A percentile compares a stretch with the other conserved stretches of the same genome.
Conservation (phyloP, 2,797 vertebrate genomes). For the Pangasius krempfi region DNA sequence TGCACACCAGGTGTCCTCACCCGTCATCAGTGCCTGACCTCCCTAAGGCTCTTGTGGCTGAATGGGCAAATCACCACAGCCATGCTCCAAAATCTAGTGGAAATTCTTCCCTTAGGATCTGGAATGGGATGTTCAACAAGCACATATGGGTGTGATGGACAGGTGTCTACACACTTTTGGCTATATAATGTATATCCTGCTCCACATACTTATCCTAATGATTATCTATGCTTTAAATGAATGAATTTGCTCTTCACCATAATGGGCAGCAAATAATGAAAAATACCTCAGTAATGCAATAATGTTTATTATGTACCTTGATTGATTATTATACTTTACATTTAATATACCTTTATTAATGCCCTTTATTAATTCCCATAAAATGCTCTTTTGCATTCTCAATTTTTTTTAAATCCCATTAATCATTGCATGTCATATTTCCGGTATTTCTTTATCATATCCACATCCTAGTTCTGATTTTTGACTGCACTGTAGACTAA, state of each 20-base stretch:
- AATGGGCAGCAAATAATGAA: not conserved
- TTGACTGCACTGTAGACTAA: not conserved
- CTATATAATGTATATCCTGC: not conserved
- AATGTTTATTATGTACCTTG: not conserved
- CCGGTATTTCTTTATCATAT: not conserved
- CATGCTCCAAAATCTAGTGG: not conserved
- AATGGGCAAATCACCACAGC: not conserved
- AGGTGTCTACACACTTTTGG: not conserved
- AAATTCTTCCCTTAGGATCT: not conserved
- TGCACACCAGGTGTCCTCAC: not conserved
- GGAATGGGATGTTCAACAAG: not conserved
- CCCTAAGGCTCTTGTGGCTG: not conserved
- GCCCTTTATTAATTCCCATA: conserved; percentile 3
- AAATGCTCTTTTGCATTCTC: not conserved
- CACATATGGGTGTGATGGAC: not conserved
- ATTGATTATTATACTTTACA: not conserved
- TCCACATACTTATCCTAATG: no score
- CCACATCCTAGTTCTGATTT: not conserved
- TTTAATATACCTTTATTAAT: not conserved
- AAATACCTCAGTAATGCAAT: not conserved
- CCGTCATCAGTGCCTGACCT: not conserved
- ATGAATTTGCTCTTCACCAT: not conserved
- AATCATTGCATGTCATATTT: not conserved
- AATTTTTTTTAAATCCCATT: not conserved
- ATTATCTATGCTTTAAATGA: not conserved